A percentile compares a stretch with the other conserved stretches of the same genome.
Conservation (phyloP, 2,113 vertebrate species). For the Corythoichthys intestinalis region DNA sequence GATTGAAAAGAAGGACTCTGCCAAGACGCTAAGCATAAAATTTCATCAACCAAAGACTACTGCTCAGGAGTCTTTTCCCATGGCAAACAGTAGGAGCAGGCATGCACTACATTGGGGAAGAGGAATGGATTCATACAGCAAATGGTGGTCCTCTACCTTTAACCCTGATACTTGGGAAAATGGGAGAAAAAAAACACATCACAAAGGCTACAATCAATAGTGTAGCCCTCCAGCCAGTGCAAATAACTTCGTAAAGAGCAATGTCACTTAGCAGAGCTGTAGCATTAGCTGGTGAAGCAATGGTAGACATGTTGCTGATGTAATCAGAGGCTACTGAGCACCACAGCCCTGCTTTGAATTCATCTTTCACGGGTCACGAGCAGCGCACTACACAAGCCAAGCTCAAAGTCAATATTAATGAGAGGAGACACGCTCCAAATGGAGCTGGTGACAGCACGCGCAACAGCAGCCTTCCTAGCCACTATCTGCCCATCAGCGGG, state of each 20-base stretch:
- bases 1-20: conserved; percentile 59
- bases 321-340: conserved; percentile 44
- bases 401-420: conserved; percentile 56
- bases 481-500: conserved; percentile 62
- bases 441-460: conserved; percentile 49
- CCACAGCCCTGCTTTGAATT: conserved; percentile 29
- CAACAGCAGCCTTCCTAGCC: conserved; percentile 46
- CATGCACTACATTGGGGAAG: conserved; percentile 19
- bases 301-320: conserved; percentile 34
- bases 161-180: conserved; percentile 67
- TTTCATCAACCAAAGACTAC: conserved; percentile 62
- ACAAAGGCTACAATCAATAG: conserved; percentile 60
- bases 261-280: neutral
- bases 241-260: conserved; percentile 16
- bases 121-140: conserved; percentile 43
- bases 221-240: conserved; percentile 36
- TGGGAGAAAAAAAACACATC: conserved; percentile 60
- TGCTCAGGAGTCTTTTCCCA: conserved; percentile 55
- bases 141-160: conserved; percentile 49
- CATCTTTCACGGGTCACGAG: conserved; percentile 47
- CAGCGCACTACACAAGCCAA: conserved; percentile 42
- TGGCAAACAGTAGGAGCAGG: conserved; percentile 24
- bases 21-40: conserved; percentile 65
- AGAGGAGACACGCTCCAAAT: conserved; percentile 53
- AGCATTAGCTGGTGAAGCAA: conserved; percentile 19